A percentile compares a stretch with the other conserved stretches of the same genome.
phyloP scores from a whole-genome alignment of 2,113 vertebrate genomes.

The Trinectes maculatus region DNA sequence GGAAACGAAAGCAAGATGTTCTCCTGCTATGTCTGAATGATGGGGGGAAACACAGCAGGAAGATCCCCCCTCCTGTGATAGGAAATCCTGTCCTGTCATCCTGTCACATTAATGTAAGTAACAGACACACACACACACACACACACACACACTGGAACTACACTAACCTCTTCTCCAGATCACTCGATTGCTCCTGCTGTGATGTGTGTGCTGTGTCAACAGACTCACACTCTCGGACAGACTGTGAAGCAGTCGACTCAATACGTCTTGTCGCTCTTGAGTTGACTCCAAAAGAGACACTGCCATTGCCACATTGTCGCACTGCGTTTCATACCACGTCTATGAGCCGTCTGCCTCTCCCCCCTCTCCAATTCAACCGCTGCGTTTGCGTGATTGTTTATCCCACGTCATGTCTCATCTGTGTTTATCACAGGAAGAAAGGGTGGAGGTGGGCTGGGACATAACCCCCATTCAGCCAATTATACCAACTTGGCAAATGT shows the following conservation, averaged over 20 bases:
- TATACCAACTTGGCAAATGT: constrained; percentile 1
- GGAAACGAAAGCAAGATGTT: constrained; percentile 8
- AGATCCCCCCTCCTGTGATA: constrained; percentile 14
- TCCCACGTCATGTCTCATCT: constrained; percentile 52
- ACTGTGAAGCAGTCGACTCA: constrained; percentile 25
- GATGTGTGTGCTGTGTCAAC: constrained; percentile 41
- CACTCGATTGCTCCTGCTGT: background rate
- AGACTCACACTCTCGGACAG: constrained; percentile 35
- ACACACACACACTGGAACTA: background rate
- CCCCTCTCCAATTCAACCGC: constrained; percentile 3
- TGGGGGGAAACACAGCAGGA: constrained; percentile 9
- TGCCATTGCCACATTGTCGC: background rate
- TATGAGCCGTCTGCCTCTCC: background rate
- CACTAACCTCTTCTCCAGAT: constrained; percentile 53
- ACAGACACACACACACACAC: background rate
- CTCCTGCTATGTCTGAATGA: constrained; percentile 17
- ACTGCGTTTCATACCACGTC: background rate
- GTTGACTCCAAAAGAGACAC: constrained; percentile 58
- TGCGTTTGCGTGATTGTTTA: constrained; percentile 49
- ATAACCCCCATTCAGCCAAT: constrained; percentile 37
- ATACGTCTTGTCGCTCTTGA: constrained; percentile 30
- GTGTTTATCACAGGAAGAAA: constrained; percentile 69
- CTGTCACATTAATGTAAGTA: constrained; percentile 36
- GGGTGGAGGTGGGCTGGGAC: constrained; percentile 44
- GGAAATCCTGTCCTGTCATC: constrained; percentile 59